Percentiles rank a stretch among this genome's conserved stretches.
Evolutionary conservation across 64 coral and sea anemone species (phyloP).

Genomic region (Catalaphyllia jardinei): DNA sequence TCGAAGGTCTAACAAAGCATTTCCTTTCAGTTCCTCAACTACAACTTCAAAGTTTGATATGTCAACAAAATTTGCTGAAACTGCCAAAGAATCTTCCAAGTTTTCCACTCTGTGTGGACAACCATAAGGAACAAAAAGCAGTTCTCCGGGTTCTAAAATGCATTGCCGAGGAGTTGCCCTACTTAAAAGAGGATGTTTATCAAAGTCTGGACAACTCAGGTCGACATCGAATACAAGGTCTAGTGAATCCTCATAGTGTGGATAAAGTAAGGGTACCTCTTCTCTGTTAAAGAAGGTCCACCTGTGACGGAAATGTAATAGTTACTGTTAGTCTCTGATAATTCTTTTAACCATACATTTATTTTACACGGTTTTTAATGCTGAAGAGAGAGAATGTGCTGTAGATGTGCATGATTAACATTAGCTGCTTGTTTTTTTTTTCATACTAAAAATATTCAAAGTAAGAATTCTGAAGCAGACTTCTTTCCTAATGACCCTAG

Average conservation of each 20-base stretch:
- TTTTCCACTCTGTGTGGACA: slow-evolving; percentile 62
- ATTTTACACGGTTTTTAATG: too few relatives aligned
- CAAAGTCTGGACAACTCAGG: slow-evolving; percentile 44
- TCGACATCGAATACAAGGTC: slow-evolving; percentile 58
- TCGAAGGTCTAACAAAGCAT: slow-evolving; percentile 30
- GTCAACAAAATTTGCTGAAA: slow-evolving; percentile 67
- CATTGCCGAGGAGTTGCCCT: slow-evolving; percentile 33
- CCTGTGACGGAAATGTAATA: not conserved
- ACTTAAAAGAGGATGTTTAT: slow-evolving; percentile 39
- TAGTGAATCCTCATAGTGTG: slow-evolving; percentile 54
- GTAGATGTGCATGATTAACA: too few relatives aligned
- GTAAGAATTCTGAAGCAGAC: not conserved
- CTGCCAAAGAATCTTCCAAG: slow-evolving; percentile 59
- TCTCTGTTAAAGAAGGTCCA: slow-evolving; percentile 58
- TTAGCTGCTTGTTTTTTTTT: too few relatives aligned
- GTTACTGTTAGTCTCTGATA: not conserved
- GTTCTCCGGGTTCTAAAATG: slow-evolving; percentile 47
- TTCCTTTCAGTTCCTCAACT: slow-evolving; percentile 40
- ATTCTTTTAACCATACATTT: too few relatives aligned
- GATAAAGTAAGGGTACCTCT: slow-evolving; percentile 59
- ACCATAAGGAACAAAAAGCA: slow-evolving; percentile 63
- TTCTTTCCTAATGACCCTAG: too few relatives aligned
- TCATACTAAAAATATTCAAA: not conserved
- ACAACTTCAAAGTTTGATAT: slow-evolving; percentile 51
- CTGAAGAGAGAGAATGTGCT: too few relatives aligned